These are phyloP conservation scores for Crypturellus tataupa DNA, from an alignment of 2,797 vertebrate species.

Conservation along the genomic window DNA sequence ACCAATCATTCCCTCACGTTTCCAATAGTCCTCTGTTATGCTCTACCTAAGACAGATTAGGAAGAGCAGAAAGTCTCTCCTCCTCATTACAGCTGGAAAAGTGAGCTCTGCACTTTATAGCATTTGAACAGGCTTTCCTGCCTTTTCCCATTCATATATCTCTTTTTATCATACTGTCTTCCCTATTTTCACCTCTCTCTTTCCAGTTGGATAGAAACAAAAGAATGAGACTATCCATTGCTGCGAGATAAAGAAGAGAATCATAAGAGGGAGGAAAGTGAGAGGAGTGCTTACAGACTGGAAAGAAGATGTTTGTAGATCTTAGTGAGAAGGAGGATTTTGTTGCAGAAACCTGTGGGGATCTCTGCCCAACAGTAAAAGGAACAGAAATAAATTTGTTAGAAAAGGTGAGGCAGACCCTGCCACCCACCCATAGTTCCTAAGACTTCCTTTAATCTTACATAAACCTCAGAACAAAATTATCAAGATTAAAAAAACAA, in stretches of 20 bases:
- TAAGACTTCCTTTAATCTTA: background rate
- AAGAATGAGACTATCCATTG: background rate
- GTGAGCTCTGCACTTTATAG: background rate
- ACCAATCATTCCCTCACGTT: background rate
- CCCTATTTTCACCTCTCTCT: background rate
- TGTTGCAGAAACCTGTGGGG: background rate
- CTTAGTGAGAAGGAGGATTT: background rate
- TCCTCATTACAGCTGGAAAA: background rate
- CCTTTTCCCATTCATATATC: background rate
- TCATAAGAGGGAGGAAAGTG: background rate
- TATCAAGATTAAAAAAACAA: background rate
- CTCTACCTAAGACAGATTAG: background rate
- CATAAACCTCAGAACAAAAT: background rate
- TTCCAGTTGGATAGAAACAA: background rate
- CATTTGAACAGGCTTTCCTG: background rate
- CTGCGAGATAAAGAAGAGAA: background rate
- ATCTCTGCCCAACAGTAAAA: background rate
- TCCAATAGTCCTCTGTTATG: background rate
- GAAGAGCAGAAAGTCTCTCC: background rate
- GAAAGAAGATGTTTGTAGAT: background rate
- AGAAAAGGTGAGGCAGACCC: background rate
- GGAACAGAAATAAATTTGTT: background rate
- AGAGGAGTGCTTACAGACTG: background rate
- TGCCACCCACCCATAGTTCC: background rate
- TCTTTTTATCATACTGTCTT: background rate